Conservation (phyloP, 2,888 invertebrate species). For the Hydropsyche betteni region DNA sequence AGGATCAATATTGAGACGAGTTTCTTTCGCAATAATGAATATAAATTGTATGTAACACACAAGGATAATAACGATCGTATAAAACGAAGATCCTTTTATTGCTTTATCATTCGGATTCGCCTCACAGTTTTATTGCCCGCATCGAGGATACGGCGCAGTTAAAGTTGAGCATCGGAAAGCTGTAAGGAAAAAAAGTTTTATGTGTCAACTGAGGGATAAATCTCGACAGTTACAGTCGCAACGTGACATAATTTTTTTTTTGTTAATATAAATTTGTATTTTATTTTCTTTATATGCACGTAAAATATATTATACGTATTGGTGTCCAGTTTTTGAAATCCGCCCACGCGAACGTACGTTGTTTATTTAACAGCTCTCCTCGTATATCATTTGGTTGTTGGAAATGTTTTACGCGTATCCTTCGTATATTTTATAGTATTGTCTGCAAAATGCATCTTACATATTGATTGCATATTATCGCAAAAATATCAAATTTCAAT, state of each 20-base stretch:
- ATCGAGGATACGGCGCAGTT: neutral
- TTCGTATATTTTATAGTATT: too few species aligned
- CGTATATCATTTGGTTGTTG: slow-evolving; percentile 3
- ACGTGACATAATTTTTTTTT: slow-evolving; percentile 18
- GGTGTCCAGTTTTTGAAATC: slow-evolving; percentile 20
- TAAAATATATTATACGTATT: slow-evolving; percentile 17
- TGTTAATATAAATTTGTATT: neutral
- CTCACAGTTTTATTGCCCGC: slow-evolving; percentile 19
- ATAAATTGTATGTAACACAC: slow-evolving; percentile 7
- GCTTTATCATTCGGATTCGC: slow-evolving; percentile 20
- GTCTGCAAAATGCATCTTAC: too few species aligned
- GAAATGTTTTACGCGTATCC: slow-evolving; percentile 1
- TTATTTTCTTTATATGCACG: slow-evolving; percentile 1
- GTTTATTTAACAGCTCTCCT: slow-evolving; percentile 10
- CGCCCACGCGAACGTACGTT: slow-evolving; percentile 22
- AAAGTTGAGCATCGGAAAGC: slow-evolving; percentile 9
- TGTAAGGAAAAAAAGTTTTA: slow-evolving; percentile 4
- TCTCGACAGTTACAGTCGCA: slow-evolving; percentile 22
- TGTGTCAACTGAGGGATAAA: slow-evolving; percentile 20
- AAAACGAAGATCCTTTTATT: slow-evolving; percentile 21
- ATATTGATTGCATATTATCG: too few species aligned
- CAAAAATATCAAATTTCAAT: too few species aligned
- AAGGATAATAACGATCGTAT: slow-evolving; percentile 6
- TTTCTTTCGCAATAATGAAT: slow-evolving; percentile 2
- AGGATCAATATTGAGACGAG: neutral